Percentiles rank a stretch among this genome's conserved stretches.
Conservation (phyloP, 2,888 invertebrate species). For the Spilarctia lutea region DNA sequence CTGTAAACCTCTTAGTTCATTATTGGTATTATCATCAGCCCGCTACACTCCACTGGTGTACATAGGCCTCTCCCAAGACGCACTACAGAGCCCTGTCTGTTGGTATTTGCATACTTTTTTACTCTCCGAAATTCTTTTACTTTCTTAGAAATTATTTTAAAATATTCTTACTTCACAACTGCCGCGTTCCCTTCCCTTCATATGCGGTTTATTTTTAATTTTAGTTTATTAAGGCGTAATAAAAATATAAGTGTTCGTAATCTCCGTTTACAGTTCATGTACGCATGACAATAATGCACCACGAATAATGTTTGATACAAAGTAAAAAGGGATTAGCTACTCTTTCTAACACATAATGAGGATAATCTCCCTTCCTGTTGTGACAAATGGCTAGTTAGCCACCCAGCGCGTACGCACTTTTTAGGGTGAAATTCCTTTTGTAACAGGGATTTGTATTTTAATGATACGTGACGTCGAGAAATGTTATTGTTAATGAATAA, state of each 20-base stretch:
- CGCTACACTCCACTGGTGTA: too few relatives aligned
- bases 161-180: too few relatives aligned
- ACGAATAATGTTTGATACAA: conserved; percentile 46
- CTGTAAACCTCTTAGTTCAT: too few relatives aligned
- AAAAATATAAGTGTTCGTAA: neutral
- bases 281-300: conserved; percentile 30
- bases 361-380: conserved; percentile 72
- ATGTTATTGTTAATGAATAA: neutral
- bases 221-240: conserved; percentile 5
- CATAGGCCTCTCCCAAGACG: too few relatives aligned
- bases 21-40: too few relatives aligned
- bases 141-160: too few relatives aligned
- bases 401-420: conserved; percentile 54
- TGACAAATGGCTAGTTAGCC: conserved; percentile 68
- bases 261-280: conserved; percentile 19
- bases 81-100: too few relatives aligned
- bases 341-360: conserved; percentile 73
- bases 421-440: conserved; percentile 49
- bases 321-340: conserved; percentile 71
- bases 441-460: conserved; percentile 39
- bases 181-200: neutral
- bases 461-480: conserved; percentile 28
- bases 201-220: neutral
- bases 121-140: too few relatives aligned
- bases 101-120: too few relatives aligned